A percentile compares a stretch with the other conserved stretches of the same genome.
Conservation (phyloP, 2,113 vertebrate species). For the Mus musculus region GRCm39 chr3:105285501-105286000, state of each 20-base stretch:
- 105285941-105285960: too few relatives aligned
- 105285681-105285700: not conserved
- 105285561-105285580: not conserved
- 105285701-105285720: not conserved
- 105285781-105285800: not conserved
- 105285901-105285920: not conserved
- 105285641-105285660: not conserved
- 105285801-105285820: not conserved
- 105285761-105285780: not conserved
- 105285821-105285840: not conserved
- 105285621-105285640: not conserved
- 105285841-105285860: not conserved
- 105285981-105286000: not conserved
- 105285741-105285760: not conserved
- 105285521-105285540: not conserved
- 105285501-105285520: not conserved
- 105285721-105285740: not conserved
- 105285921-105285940: not conserved
- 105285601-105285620: not conserved
- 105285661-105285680: not conserved
- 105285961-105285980: too few relatives aligned
- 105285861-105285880: not conserved
- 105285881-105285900: not conserved
- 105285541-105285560: too few relatives aligned
- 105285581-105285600: not conserved